Evolutionary conservation across 2,888 invertebrate genomes (phyloP).

Genomic region (Caenorhabditis parvicauda): DNA sequence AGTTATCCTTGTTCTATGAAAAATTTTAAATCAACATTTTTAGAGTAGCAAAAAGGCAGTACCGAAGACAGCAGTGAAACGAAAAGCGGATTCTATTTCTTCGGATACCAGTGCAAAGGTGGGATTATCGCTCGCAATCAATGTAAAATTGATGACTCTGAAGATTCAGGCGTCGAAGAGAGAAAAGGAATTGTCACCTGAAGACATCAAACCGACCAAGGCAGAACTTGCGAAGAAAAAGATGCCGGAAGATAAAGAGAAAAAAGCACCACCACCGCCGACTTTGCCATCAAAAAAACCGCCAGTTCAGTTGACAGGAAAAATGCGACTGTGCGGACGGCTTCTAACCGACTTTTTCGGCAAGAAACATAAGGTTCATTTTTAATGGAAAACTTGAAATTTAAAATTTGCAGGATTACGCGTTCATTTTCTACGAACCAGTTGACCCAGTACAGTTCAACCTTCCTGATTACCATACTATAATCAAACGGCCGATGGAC

Average conservation of each 20-base stretch:
- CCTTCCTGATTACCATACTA: constrained; percentile 92
- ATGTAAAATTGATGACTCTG: too few relatives aligned
- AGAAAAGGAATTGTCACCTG: too few relatives aligned
- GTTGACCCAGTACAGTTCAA: constrained; percentile 91
- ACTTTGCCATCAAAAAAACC: too few relatives aligned
- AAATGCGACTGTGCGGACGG: constrained; percentile 53
- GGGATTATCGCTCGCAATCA: too few relatives aligned
- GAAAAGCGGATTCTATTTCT: too few relatives aligned
- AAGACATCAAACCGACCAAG: too few relatives aligned
- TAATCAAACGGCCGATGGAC: constrained; percentile 99
- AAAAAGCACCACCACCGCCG: not conserved
- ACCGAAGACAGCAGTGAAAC: constrained; percentile 6
- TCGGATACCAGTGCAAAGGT: too few relatives aligned
- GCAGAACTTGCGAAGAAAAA: too few relatives aligned
- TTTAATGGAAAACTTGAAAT: not conserved
- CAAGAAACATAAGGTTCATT: constrained; percentile 31
- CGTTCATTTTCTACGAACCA: constrained; percentile 98
- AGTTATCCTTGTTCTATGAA: too few relatives aligned
- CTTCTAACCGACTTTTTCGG: constrained; percentile 65
- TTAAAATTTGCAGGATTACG: constrained; percentile 67
- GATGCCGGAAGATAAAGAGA: too few relatives aligned
- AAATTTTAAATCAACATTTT: too few relatives aligned
- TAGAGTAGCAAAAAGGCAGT: not conserved
- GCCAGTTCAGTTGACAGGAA: constrained; percentile 23
- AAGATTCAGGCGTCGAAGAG: too few relatives aligned